Evolutionary conservation across 53 echinoderm and acorn worm genomes (phyloP).

Genomic region (Stichopus horrens): DNA sequence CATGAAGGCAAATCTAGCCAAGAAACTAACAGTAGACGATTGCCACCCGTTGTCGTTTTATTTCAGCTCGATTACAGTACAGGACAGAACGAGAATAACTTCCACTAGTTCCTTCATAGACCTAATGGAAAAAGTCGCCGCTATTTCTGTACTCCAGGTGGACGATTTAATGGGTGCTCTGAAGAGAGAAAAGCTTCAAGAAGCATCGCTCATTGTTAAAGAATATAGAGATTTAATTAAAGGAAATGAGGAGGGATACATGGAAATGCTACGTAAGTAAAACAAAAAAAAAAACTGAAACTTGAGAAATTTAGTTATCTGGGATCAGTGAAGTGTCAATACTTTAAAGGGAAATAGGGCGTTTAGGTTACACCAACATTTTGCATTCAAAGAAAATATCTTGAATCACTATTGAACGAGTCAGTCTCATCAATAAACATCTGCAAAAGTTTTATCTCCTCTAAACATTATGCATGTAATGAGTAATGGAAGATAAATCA

Average conservation of each 20-base stretch:
- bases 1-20: neutral
- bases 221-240: neutral
- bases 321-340: no score
- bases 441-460: no score
- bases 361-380: no score
- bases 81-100: neutral
- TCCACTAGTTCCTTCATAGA: neutral
- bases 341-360: no score
- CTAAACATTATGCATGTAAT: no score
- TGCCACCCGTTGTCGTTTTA: neutral
- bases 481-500: no score
- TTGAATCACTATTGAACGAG: no score
- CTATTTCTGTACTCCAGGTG: neutral
- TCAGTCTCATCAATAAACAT: no score
- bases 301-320: no score
- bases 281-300: neutral
- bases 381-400: no score
- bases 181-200: neutral
- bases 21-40: neutral
- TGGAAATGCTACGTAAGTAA: neutral
- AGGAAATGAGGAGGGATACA: neutral
- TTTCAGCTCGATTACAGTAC: neutral
- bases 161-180: neutral
- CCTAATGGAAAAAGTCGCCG: neutral
- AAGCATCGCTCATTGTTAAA: neutral